Percentiles rank a stretch among this genome's conserved stretches.
Evolutionary conservation across 2,888 invertebrate genomes (phyloP).

Genomic region (Ophioninae sp.): DNA sequence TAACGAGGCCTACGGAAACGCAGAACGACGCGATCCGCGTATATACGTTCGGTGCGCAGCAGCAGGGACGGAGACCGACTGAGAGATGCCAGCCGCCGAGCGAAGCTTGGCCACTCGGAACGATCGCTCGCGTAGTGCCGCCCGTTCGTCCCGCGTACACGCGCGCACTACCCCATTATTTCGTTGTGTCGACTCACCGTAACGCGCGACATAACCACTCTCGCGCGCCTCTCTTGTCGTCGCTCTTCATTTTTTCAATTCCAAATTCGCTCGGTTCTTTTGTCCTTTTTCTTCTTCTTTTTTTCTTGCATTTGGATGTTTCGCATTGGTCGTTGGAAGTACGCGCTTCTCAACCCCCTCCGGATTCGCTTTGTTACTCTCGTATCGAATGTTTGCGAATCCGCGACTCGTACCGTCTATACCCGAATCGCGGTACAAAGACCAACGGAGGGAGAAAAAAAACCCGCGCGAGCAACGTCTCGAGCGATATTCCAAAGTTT

Average conservation of each 20-base stretch:
- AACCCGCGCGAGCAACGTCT: not conserved
- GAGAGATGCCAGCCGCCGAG: constrained; percentile 49
- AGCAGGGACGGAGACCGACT: constrained; percentile 60
- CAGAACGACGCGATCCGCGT: constrained; percentile 42
- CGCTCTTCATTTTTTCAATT: not conserved
- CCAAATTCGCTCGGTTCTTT: not conserved
- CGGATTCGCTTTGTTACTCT: not conserved
- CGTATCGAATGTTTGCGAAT: not conserved
- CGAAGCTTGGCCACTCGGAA: constrained; percentile 28
- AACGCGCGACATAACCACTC: constrained; percentile 3
- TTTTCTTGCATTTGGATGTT: not conserved
- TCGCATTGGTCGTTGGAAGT: not conserved
- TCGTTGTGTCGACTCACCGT: constrained; percentile 28
- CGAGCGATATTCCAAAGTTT: constrained; percentile 2
- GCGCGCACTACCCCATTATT: constrained; percentile 22
- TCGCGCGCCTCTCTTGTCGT: not conserved
- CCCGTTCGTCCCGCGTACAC: constrained; percentile 5
- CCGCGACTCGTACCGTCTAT: not conserved
- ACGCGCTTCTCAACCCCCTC: not conserved
- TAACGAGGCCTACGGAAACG: constrained; percentile 37
- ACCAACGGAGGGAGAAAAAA: not conserved
- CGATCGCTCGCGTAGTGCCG: constrained; percentile 43
- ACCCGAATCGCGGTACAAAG: not conserved
- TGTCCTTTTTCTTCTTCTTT: not conserved
- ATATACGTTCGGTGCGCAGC: constrained; percentile 61